A percentile compares a stretch with the other conserved stretches of the same genome.
phyloP scores from a whole-genome alignment of 2,888 invertebrate genomes.

The Plebejus melissa region DNA sequence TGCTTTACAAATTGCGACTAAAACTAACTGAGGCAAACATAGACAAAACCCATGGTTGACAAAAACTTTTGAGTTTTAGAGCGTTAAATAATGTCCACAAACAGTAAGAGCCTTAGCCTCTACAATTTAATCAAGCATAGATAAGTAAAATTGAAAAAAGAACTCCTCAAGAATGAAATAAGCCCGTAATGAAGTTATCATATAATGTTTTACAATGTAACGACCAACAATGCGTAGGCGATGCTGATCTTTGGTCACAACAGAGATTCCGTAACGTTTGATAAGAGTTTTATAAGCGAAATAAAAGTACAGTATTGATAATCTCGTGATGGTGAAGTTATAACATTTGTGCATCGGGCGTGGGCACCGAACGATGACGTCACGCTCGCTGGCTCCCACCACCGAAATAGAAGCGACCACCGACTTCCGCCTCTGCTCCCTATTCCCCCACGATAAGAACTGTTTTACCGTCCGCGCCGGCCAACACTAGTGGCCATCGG shows the following conservation, averaged over 20 bases:
- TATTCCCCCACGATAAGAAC: constrained; percentile 39
- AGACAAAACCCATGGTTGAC: no score
- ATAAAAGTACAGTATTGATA: constrained; percentile 49
- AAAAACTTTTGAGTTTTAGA: no score
- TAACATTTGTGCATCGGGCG: constrained; percentile 60
- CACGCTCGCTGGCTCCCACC: constrained; percentile 57
- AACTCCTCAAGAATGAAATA: background rate
- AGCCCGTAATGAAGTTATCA: constrained; percentile 1
- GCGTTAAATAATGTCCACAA: no score
- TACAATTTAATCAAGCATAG: background rate
- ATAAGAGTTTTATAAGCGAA: constrained; percentile 38
- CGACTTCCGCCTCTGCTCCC: constrained; percentile 41
- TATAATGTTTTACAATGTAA: constrained; percentile 14
- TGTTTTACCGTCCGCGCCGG: constrained; percentile 38
- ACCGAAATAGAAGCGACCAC: constrained; percentile 39
- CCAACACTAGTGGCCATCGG: constrained; percentile 42
- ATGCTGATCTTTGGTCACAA: constrained; percentile 21
- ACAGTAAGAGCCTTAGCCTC: background rate
- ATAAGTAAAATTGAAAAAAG: background rate
- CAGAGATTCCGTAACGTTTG: constrained; percentile 10
- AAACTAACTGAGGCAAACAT: no score
- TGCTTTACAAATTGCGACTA: no score
- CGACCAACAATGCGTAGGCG: constrained; percentile 17
- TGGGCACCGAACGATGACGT: constrained; percentile 73
- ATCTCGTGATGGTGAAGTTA: constrained; percentile 53